Evolutionary conservation across 2,797 vertebrate genomes (phyloP).

Genomic region (Gastrophryne carolinensis): DNA sequence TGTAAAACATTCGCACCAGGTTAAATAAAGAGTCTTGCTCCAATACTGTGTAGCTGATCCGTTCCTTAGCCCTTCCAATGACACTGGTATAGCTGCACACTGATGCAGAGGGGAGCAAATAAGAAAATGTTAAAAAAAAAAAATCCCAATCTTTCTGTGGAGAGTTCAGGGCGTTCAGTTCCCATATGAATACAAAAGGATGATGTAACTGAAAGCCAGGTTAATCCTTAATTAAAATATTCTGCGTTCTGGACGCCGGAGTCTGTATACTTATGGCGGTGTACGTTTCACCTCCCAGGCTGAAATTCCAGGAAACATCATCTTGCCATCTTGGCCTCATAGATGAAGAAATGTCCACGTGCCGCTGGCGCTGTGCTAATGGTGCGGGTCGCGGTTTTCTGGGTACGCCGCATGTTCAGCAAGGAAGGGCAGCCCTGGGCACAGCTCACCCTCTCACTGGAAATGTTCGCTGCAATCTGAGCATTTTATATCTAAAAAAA

Average conservation of each 20-base stretch:
- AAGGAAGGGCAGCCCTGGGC: no score
- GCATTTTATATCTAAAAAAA: constrained; percentile 1
- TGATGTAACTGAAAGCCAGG: not conserved
- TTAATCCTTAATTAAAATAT: not conserved
- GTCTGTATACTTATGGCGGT: not conserved
- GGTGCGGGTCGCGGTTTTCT: no score
- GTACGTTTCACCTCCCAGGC: not conserved
- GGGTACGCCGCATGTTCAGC: no score
- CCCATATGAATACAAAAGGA: not conserved
- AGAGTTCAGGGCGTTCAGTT: not conserved
- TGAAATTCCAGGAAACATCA: not conserved
- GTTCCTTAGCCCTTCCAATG: not conserved
- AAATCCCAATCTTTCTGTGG: no score
- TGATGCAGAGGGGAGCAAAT: not conserved
- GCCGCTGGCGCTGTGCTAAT: not conserved
- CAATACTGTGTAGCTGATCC: constrained; percentile 30
- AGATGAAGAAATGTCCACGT: not conserved
- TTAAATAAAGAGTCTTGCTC: constrained; percentile 35
- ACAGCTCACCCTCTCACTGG: not conserved
- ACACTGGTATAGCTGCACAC: not conserved
- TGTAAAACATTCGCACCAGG: constrained; percentile 48
- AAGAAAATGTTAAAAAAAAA: not conserved
- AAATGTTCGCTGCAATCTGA: not conserved
- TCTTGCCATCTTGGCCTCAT: not conserved
- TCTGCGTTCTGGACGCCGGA: not conserved